phyloP scores from a whole-genome alignment of 2,113 vertebrate genomes.

The Vanacampus margaritifer region DNA sequence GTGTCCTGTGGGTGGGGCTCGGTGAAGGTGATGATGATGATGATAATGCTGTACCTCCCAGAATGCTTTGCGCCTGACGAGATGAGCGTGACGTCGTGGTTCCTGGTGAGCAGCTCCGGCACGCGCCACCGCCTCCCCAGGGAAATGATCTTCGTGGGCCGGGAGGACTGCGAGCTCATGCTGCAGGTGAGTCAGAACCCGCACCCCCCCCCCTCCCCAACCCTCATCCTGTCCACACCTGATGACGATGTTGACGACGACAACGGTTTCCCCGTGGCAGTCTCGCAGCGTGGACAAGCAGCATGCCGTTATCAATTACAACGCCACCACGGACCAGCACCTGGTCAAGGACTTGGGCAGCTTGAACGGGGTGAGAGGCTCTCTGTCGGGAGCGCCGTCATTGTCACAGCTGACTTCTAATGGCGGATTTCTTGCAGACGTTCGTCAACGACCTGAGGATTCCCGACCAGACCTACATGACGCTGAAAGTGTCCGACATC shows the following conservation, averaged over 20 bases:
- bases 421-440: slow-evolving; percentile 70
- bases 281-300: slow-evolving; percentile 98
- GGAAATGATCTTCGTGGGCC: slow-evolving; percentile 97
- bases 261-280: slow-evolving; percentile 51
- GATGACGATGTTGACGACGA: too few relatives aligned
- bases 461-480: slow-evolving; percentile 96
- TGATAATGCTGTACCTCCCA: slow-evolving; percentile 46
- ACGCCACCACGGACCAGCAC: slow-evolving; percentile 86
- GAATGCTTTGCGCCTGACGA: slow-evolving; percentile 78
- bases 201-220: too few relatives aligned
- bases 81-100: slow-evolving; percentile 98
- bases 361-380: slow-evolving; percentile 84
- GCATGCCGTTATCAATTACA: slow-evolving; percentile 97
- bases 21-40: not conserved
- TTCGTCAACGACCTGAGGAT: slow-evolving; percentile 96
- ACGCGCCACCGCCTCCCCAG: slow-evolving; percentile 89
- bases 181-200: slow-evolving; percentile 1
- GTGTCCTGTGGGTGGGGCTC: slow-evolving; percentile 16
- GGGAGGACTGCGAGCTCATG: slow-evolving; percentile 96
- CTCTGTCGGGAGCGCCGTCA: too few relatives aligned
- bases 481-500: slow-evolving; percentile 85
- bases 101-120: slow-evolving; percentile 93
- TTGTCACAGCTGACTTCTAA: not conserved
- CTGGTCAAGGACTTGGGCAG: slow-evolving; percentile 96
- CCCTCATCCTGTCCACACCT: too few relatives aligned